Evolutionary conservation across 2,888 invertebrate genomes (phyloP).

Genomic region (Thalpophila matura): DNA sequence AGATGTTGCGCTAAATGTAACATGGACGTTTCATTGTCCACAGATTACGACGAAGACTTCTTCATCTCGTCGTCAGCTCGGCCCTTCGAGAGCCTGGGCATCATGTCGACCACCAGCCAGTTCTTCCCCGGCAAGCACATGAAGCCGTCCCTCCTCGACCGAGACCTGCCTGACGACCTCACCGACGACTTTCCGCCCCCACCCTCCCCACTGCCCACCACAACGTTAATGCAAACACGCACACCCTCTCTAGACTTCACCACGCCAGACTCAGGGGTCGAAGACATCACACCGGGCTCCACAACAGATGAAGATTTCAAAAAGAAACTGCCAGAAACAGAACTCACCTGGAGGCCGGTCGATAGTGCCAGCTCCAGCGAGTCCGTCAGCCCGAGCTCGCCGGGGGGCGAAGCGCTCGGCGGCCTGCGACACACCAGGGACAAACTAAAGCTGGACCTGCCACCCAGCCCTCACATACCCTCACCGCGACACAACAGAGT

Average conservation of each 20-base stretch:
- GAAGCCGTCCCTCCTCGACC: conserved; percentile 75
- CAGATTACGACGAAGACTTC: conserved; percentile 93
- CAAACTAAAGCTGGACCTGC: conserved; percentile 93
- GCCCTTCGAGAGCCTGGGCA: conserved; percentile 92
- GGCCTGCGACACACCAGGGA: conserved; percentile 94
- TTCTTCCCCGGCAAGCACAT: conserved; percentile 93
- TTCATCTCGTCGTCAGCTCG: conserved; percentile 94
- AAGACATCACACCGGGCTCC: conserved; percentile 91
- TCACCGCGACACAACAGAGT: conserved; percentile 84
- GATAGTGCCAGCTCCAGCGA: conserved; percentile 86
- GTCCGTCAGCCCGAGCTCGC: conserved; percentile 85
- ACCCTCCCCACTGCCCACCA: conserved; percentile 70
- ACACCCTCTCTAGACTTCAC: conserved; percentile 87
- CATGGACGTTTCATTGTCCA: background rate
- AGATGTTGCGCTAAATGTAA: background rate
- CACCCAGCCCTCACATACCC: conserved; percentile 89
- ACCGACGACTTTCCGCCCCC: conserved; percentile 72
- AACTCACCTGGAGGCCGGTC: conserved; percentile 74
- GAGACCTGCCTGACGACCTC: conserved; percentile 71
- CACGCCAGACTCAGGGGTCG: conserved; percentile 92
- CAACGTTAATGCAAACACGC: conserved; percentile 66
- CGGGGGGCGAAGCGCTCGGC: conserved; percentile 89
- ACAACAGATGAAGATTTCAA: conserved; percentile 80
- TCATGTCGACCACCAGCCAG: conserved; percentile 91
- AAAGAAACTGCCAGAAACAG: conserved; percentile 72